phyloP scores from a whole-genome alignment of 2,113 vertebrate species.

The Alouatta palliata region DNA sequence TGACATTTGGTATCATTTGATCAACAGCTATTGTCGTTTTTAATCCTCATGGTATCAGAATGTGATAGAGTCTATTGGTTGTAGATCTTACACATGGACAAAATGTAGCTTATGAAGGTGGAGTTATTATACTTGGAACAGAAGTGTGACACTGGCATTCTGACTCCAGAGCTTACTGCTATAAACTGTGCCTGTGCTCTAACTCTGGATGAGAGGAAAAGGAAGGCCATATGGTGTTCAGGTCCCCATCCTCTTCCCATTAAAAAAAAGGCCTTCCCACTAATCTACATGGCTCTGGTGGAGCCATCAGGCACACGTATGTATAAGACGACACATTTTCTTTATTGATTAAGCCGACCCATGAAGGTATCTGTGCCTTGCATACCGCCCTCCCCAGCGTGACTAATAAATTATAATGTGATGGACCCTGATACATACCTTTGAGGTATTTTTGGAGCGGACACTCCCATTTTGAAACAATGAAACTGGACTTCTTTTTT shows the following conservation, averaged over 20 bases:
- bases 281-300: neutral
- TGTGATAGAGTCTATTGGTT: accelerated
- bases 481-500: neutral
- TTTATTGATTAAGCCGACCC: neutral
- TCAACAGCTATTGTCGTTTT: no score
- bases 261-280: neutral
- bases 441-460: neutral
- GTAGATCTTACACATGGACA: accelerated
- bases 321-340: no score
- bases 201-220: neutral
- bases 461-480: neutral
- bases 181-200: accelerated
- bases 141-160: accelerated
- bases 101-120: neutral
- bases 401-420: accelerated
- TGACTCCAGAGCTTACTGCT: neutral
- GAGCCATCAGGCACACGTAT: neutral
- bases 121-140: neutral
- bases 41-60: neutral
- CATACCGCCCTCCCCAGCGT: no score
- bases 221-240: accelerated
- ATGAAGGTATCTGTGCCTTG: accelerated
- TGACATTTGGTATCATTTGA: neutral
- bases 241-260: neutral
- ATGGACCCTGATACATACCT: accelerated